phyloP scores from a whole-genome alignment of 1,140 invertebrate species.

The Leptonema lineaticorne region DNA sequence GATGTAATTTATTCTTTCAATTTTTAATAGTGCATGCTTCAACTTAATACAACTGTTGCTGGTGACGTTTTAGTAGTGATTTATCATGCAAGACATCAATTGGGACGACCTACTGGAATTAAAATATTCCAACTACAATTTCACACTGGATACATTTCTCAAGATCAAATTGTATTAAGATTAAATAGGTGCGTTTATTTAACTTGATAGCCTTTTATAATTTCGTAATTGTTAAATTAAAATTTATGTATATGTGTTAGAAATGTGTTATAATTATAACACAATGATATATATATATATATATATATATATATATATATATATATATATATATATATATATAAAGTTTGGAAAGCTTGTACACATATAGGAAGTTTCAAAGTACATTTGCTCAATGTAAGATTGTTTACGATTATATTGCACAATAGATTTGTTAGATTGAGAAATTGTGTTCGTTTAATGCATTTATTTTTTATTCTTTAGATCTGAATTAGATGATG shows the following conservation, averaged over 20 bases:
- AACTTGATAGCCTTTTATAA: no score
- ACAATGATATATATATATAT: no score
- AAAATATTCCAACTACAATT: conserved; percentile 88
- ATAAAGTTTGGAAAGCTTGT: no score
- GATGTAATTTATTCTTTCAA: neutral
- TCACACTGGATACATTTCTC: conserved; percentile 82
- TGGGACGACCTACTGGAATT: conserved; percentile 81
- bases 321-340: no score
- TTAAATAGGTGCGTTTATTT: conserved; percentile 70
- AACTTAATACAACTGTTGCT: conserved; percentile 59
- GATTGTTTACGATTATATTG: no score
- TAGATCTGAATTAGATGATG: conserved; percentile 76
- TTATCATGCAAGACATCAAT: conserved; percentile 84
- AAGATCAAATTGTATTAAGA: conserved; percentile 70
- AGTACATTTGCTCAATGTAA: no score
- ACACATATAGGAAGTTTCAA: no score
- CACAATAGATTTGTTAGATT: no score
- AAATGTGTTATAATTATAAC: neutral
- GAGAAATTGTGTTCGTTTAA: no score
- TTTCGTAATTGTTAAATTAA: neutral
- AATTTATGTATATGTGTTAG: neutral
- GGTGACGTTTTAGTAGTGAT: conserved; percentile 83
- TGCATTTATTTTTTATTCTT: neutral
- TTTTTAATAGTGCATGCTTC: conserved; percentile 45
- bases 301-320: no score